These are phyloP conservation scores for Eupithecia insigniata DNA, from an alignment of 2,888 invertebrate species.

Conservation along the genomic window DNA sequence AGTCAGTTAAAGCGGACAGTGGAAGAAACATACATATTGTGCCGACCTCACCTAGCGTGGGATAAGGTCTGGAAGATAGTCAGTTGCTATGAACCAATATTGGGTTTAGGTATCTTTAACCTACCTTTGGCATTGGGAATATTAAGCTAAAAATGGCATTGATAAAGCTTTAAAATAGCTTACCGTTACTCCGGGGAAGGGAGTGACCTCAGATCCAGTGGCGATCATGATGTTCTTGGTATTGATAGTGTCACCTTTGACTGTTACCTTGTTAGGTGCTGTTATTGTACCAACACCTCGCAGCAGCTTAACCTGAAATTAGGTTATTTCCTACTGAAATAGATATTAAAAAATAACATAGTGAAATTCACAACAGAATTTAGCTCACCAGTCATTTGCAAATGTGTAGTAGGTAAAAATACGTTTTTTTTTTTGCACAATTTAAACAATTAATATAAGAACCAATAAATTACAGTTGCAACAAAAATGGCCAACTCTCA, in stretches of 20 bases:
- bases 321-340: background rate
- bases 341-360: background rate
- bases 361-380: background rate
- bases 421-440: too few relatives aligned
- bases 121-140: background rate
- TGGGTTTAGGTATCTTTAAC: too few relatives aligned
- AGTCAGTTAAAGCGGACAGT: too few relatives aligned
- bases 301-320: constrained; percentile 87
- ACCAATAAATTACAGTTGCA: too few relatives aligned
- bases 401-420: background rate
- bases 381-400: background rate
- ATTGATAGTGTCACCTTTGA: constrained; percentile 92
- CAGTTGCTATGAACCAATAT: too few relatives aligned
- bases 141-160: background rate
- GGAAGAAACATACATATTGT: too few relatives aligned
- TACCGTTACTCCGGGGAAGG: constrained; percentile 95
- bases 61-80: too few relatives aligned
- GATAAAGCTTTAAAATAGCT: constrained; percentile 45
- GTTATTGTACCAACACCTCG: constrained; percentile 96
- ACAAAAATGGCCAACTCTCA: too few relatives aligned
- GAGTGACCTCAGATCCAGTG: constrained; percentile 98
- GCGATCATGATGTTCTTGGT: constrained; percentile 99
- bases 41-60: too few relatives aligned
- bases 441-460: too few relatives aligned
- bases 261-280: constrained; percentile 95